Conservation (phyloP, 1,140 invertebrate species). For the Eumeta japonica region DNA sequence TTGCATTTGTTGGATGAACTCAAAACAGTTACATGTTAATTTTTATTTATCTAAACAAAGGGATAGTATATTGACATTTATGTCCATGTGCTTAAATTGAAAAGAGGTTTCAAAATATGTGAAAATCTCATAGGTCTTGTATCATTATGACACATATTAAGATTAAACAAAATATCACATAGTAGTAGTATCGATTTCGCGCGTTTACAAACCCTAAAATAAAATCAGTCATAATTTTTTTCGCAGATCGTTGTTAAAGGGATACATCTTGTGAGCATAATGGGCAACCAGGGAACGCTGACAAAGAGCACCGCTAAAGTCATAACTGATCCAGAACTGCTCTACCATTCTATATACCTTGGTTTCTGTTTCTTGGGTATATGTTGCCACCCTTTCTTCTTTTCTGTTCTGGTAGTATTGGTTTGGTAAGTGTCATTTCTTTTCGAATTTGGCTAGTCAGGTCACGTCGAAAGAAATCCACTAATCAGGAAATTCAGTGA, state of each 20-base stretch:
- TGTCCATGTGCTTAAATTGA: no score
- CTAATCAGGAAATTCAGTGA: neutral
- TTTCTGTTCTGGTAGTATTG: constrained; percentile 85
- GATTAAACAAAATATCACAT: neutral
- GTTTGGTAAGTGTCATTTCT: no score
- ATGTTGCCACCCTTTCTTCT: constrained; percentile 96
- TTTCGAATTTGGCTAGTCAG: no score
- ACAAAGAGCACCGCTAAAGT: constrained; percentile 86
- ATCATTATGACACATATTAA: no score
- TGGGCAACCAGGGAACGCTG: constrained; percentile 96
- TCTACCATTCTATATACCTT: constrained; percentile 92
- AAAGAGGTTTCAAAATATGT: no score
- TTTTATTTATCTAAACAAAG: no score
- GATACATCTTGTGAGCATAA: constrained; percentile 94
- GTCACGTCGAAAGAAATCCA: neutral
- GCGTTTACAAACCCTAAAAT: neutral
- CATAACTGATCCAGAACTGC: constrained; percentile 85
- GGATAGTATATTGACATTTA: no score
- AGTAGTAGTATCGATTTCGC: no score
- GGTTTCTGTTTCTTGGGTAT: constrained; percentile 89
- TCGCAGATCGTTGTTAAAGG: constrained; percentile 87
- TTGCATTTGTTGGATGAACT: no score
- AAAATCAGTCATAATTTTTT: neutral
- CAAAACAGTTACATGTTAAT: no score
- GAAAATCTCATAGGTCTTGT: no score